Percentiles rank a stretch among this genome's conserved stretches.
Conservation (phyloP, 2,113 vertebrate genomes). For the Oncorhynchus gorbuscha region DNA sequence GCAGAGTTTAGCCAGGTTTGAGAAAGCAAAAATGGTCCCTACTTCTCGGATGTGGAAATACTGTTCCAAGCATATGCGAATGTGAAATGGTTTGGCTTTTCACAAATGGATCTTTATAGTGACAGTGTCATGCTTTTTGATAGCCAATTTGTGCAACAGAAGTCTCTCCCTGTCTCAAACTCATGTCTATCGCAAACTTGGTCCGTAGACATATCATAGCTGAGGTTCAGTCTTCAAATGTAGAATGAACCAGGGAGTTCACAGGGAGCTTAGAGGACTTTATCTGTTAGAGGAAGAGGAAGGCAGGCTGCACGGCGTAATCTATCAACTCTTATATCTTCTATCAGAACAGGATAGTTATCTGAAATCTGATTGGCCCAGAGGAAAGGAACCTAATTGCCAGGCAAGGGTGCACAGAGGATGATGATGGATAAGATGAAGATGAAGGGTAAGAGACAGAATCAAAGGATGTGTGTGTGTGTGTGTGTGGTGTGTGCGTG, state of each 20-base stretch:
- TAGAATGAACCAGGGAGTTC: constrained; percentile 28
- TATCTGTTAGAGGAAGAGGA: constrained; percentile 40
- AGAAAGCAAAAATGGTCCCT: background rate
- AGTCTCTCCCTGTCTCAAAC: background rate
- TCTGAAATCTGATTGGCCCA: constrained; percentile 49
- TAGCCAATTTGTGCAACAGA: too few relatives aligned
- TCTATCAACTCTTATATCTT: constrained; percentile 26
- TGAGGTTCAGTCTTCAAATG: background rate
- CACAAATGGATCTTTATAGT: too few relatives aligned
- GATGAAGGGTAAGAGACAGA: background rate
- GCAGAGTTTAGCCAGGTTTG: background rate
- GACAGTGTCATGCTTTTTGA: too few relatives aligned
- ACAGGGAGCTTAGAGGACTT: constrained; percentile 29
- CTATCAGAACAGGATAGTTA: constrained; percentile 46
- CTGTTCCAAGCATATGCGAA: too few relatives aligned
- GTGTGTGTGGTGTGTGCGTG: background rate
- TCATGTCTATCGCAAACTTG: background rate
- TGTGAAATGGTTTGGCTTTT: too few relatives aligned
- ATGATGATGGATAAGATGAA: constrained; percentile 11
- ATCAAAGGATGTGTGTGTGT: background rate
- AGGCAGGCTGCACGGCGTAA: constrained; percentile 12
- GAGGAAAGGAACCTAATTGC: constrained; percentile 46
- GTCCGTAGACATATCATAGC: background rate
- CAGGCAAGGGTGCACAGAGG: constrained; percentile 5
- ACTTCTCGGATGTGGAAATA: too few relatives aligned